Evolutionary conservation across 2,888 invertebrate genomes (phyloP), one percentile per base, ranked within the genome.

Genomic region (Chrysomela aeneicollis): DNA sequence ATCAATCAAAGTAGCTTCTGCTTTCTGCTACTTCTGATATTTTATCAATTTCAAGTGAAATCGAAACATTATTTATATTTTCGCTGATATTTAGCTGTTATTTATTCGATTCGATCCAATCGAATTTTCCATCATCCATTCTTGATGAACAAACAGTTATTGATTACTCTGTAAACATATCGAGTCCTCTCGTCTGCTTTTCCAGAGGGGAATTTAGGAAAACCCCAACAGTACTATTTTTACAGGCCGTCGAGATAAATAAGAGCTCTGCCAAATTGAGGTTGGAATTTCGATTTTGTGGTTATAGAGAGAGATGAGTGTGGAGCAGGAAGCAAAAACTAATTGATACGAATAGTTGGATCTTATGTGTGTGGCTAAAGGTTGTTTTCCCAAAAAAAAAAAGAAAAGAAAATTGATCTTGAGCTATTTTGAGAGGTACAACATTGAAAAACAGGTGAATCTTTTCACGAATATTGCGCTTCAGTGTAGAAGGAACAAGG

Each of bases 111-210:
- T 66, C 66, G 59, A 67, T 73, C 69, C 69, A 72, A 73, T 71
- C 74, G 71, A 74, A 73, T 75, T 73, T 71, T 71, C 71, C 69
- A 75, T 76, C 71, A 70, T 70, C 69, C 69, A 71, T 72, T 71
- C 73, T 72, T 70, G 71, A 69, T 70, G 63, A 69, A 70, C 67
- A 66, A 66, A 72, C 70, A 66, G 67, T 70, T 70, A 73, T 72
- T 70, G 73, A 73, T 71, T 71, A 66, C 69, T 70, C 47, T 64
- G 74, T 71, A 72, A 75, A 74, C 71, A 73, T 59, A 68, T 69
- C 61, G 68, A 67, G 66, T 67, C 63, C 62, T 64, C 59, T 69
- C 68, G 60, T 61, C 62, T 71, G 64, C 63, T 70, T 70, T 70
- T 68, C 58, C 51, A 64, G 61, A 55, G 47, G 55, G 50, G 52